phyloP scores from a whole-genome alignment of 1,140 invertebrate species.

The Stegodyphus dumicola region DNA sequence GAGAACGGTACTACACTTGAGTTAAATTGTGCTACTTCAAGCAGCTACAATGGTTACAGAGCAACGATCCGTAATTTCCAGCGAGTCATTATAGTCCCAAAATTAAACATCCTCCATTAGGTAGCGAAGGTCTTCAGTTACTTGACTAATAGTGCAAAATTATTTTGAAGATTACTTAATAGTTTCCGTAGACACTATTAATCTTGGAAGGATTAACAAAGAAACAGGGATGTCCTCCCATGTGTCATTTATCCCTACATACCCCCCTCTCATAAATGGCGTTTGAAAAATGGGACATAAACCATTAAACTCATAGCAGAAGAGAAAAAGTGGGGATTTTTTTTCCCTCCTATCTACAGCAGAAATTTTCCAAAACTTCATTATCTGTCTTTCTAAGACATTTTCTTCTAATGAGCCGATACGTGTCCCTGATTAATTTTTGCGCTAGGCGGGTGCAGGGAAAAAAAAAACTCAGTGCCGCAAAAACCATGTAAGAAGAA shows the following conservation, averaged over 20 bases:
- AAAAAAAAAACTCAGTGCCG: conserved; percentile 26
- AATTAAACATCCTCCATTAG: conserved; percentile 50
- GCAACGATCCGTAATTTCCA: too few relatives aligned
- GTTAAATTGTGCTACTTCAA: too few relatives aligned
- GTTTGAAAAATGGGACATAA: conserved; percentile 54
- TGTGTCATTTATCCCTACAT: background rate
- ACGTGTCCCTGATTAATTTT: conserved; percentile 50
- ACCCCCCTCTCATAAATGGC: conserved; percentile 19
- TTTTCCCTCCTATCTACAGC: conserved; percentile 4
- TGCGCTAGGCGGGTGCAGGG: conserved; percentile 9
- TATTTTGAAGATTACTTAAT: conserved; percentile 20
- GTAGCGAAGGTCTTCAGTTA: conserved; percentile 19
- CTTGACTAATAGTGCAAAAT: conserved; percentile 54
- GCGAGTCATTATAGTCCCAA: conserved; percentile 22
- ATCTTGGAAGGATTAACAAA: too few relatives aligned
- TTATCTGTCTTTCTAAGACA: conserved; percentile 53
- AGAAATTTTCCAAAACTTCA: conserved; percentile 52
- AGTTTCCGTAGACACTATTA: too few relatives aligned
- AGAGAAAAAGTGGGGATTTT: conserved; percentile 6
- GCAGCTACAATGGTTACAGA: too few relatives aligned
- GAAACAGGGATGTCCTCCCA: too few relatives aligned
- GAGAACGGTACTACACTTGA: background rate
- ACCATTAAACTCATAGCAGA: conserved; percentile 38
- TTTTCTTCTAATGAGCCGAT: conserved; percentile 52
- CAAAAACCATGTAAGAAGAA: conserved; percentile 42